Conservation (phyloP, 1,140 invertebrate species). For the Camponotus vicinus region DNA sequence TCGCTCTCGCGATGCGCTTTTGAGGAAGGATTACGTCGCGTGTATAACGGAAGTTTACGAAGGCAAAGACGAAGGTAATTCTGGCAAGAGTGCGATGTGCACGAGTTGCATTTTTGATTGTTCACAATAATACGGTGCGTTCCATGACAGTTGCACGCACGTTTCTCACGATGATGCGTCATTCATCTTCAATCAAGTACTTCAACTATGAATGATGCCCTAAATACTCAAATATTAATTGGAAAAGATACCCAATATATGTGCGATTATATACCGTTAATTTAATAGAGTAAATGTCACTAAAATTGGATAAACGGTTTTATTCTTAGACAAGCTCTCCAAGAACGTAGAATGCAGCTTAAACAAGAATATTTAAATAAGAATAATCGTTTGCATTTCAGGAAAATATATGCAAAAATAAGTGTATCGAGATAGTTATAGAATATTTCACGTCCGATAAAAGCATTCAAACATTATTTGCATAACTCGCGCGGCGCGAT, state of each 20-base stretch:
- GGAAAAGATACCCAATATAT: neutral
- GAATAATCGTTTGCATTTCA: neutral
- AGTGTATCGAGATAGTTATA: neutral
- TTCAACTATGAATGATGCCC: neutral
- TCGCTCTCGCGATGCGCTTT: constrained; percentile 27
- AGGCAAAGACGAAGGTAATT: neutral
- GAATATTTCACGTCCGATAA: neutral
- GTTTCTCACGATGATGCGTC: constrained; percentile 44
- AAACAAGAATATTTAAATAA: neutral
- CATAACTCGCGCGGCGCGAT: neutral
- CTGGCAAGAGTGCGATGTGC: constrained; percentile 21
- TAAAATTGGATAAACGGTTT: neutral
- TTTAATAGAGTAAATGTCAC: neutral
- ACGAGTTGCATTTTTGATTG: constrained; percentile 50
- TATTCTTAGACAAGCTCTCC: neutral
- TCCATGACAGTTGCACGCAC: neutral
- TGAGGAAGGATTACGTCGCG: neutral
- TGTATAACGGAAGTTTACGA: neutral
- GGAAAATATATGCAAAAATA: neutral
- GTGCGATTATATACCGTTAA: neutral
- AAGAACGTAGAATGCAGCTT: neutral
- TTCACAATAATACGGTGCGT: constrained; percentile 35
- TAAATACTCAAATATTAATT: constrained; percentile 35
- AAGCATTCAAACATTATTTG: constrained; percentile 10
- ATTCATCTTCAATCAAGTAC: constrained; percentile 33